Evolutionary conservation across 2,888 invertebrate genomes (phyloP), one percentile per base, ranked within the genome.

Genomic region (Notodonta ziczac): DNA sequence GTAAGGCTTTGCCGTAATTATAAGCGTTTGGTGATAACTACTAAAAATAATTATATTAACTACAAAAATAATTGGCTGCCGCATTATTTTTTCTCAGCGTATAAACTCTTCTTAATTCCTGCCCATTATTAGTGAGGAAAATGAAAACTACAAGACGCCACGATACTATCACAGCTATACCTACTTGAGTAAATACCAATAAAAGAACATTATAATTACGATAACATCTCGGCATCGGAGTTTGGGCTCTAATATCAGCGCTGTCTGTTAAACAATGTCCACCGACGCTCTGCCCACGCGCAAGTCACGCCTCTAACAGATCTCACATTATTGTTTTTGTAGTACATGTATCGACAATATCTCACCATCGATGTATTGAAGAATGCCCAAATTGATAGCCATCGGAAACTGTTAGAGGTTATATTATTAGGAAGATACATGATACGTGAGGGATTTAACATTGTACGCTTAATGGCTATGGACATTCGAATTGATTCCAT

Each of bases 191-290:
- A 91, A 91, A 91, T 89, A 91, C 85, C 88, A 89, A 90, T 91
- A 90, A 86, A 87, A 85, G 82, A 87, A 87, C 90, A 87, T 92
- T 90, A 92, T 91, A 91, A 92, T 90, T 88, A 84, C 77, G 92
- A 93, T 93, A 91, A 74, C 78, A 93, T 92, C 91, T 86, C 79
- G 74, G 74, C 81, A 80, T 84, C 83, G 84, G 86, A 90, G 90
- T 90, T 89, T 89, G 88, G 87, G 73, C 77, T 82, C 79, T 80
- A 82, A 81, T 87, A 87, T 89, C 88, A 77, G 77, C 51, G 51
- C 78, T 82, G 85, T 85, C 84, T 84, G 81, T 84, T 82, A 81
- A 85, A 90, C 90, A 88, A 88, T 92, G 92, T 91, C 90, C 90
- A 90, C 90, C 88, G 88, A 88, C 86, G 88, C 87, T 72, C 76